These are phyloP conservation scores for Columba guinea DNA, from an alignment of 2,797 vertebrate genomes.

Conservation along the genomic window DNA sequence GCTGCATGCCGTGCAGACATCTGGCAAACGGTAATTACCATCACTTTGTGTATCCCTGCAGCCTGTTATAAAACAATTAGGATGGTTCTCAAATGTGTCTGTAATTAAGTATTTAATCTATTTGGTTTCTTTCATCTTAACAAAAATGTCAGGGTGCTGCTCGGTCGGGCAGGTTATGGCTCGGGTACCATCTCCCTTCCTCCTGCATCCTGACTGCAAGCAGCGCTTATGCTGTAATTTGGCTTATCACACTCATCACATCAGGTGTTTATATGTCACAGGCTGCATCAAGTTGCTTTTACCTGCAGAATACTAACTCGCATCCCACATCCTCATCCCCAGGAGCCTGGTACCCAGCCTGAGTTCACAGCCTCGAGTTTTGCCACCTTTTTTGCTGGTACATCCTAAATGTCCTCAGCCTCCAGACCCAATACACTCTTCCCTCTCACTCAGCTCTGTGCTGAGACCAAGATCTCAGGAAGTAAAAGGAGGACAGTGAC, in stretches of 20 bases:
- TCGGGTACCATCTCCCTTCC: rapidly evolving
- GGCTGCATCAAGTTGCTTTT: neutral
- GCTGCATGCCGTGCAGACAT: neutral
- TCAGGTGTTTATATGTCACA: neutral
- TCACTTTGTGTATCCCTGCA: constrained; percentile 63
- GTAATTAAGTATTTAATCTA: constrained; percentile 9
- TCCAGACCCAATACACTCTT: neutral
- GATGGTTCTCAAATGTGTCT: constrained; percentile 31
- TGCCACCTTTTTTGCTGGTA: rapidly evolving
- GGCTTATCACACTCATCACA: neutral
- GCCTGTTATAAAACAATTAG: constrained; percentile 67
- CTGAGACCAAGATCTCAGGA: neutral
- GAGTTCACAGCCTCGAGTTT: neutral
- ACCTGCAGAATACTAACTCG: neutral
- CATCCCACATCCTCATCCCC: neutral
- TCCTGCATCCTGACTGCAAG: rapidly evolving
- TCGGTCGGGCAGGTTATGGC: neutral
- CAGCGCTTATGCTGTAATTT: neutral
- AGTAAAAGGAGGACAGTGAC: neutral
- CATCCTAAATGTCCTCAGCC: neutral
- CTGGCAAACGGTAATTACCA: constrained; percentile 36
- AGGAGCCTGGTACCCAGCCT: neutral
- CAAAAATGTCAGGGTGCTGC: neutral
- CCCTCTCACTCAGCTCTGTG: neutral
- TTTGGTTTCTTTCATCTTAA: neutral